Evolutionary conservation across 2,797 vertebrate species (phyloP), one percentile per base, ranked within the genome.

Genomic region (Iguana delicatissima): DNA sequence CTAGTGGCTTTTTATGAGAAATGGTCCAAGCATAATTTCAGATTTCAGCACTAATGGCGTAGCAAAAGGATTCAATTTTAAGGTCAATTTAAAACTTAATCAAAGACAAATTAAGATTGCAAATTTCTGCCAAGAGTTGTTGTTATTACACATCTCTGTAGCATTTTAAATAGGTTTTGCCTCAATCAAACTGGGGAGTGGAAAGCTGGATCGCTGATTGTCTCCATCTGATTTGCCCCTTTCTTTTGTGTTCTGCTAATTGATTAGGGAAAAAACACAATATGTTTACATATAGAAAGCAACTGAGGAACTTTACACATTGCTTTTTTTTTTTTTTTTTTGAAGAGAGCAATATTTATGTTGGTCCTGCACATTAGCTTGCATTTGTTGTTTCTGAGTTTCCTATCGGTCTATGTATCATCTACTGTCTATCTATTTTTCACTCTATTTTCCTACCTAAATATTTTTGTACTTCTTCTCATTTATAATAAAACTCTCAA

Each of bases 41-140:
- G 95, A 93, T 92, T 88, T 92, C 85, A 85, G 32, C 73, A 82
- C 12, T 76, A 64, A 73, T 0, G 92, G 4, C 52, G 80, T n/a
- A 93, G 90, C 10, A 93, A 95, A 95, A 93, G 86, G 13, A 91
- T 82, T 80, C 82, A 35, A 83, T 94, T 96, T 95, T 95, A 93
- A 94, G 94, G 86, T 95, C 93, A 92, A 92, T 95, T 95, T 96
- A 91, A 95, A 94, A 81, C 89, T 94, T 95, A 95, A 95, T 95
- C 89, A 96, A 93, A 93, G 91, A 91, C 46, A 95, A 96, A 96
- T 93, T 26, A 95, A 81, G 93, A 94, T 87, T 91, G 76, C 92
- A 67, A 32, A 91, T 93, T 94, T 95, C 92, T 96, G 92, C 91
- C 91, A 95, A 93, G 87, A 89, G 89, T 69, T 90, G 72, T 93